Conservation (phyloP, 2,113 vertebrate genomes). For the Irena cyanogastra region DNA sequence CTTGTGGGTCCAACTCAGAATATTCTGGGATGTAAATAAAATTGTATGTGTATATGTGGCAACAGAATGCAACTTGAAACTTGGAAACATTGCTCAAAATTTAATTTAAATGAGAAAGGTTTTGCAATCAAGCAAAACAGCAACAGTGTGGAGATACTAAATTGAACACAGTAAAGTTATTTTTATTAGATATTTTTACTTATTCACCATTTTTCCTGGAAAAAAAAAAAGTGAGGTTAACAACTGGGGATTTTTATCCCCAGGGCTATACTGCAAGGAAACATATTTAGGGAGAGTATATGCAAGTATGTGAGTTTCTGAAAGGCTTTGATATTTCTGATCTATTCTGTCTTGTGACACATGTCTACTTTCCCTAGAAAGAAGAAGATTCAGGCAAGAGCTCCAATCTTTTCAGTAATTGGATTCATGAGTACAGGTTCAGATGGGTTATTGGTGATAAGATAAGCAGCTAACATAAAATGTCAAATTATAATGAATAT, state of each 20-base stretch:
- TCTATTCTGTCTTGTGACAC: conserved; percentile 21
- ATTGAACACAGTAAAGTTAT: background rate
- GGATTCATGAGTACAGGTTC: conserved; percentile 15
- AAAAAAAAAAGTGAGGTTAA: background rate
- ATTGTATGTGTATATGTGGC: background rate
- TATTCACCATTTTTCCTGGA: background rate
- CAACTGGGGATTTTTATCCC: background rate
- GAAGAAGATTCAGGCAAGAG: conserved; percentile 24
- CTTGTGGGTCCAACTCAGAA: background rate
- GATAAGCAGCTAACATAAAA: conserved; percentile 58
- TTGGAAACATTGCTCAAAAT: background rate
- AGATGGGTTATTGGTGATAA: conserved; percentile 49
- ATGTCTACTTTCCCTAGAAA: conserved; percentile 14
- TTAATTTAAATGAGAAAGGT: background rate
- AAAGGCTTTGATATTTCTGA: conserved; percentile 43
- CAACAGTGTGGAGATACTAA: background rate
- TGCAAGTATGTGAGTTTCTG: background rate
- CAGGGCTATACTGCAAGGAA: background rate
- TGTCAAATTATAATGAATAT: conserved; percentile 63
- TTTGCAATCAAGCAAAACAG: background rate
- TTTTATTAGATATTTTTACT: background rate
- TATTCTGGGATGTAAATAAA: background rate
- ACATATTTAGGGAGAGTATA: background rate
- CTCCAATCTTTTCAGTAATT: conserved; percentile 39
- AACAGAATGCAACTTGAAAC: background rate